phyloP scores from a whole-genome alignment of 2,797 vertebrate species.

The Odontamblyopus lacepedii region DNA sequence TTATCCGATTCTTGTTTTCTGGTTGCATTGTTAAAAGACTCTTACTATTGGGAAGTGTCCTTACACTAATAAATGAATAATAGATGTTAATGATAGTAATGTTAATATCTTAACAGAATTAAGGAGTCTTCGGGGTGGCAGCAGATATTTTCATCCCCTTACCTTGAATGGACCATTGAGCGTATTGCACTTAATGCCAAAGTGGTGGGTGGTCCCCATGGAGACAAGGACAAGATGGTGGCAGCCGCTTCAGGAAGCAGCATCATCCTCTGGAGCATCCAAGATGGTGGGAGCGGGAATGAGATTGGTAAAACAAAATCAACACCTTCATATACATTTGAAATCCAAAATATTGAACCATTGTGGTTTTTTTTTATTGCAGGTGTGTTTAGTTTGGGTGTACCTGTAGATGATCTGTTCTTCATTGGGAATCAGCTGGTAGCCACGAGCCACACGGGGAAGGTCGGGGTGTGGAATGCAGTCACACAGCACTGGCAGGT shows the following conservation, averaged over 20 bases:
- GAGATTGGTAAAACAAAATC: conserved; percentile 85
- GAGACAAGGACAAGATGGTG: conserved; percentile 99
- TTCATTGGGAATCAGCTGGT: conserved; percentile 98
- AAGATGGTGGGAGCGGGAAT: conserved; percentile 92
- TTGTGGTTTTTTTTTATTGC: background rate
- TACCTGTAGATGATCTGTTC: conserved; percentile 95
- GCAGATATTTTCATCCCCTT: conserved; percentile 96
- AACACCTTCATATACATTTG: background rate
- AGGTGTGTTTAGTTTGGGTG: conserved; percentile 95
- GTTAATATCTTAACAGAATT: conserved; percentile 76
- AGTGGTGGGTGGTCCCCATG: conserved; percentile 95
- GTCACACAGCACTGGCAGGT: conserved; percentile 99
- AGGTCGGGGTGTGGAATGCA: conserved; percentile 98
- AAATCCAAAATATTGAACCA: background rate
- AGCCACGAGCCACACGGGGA: conserved; percentile 96
- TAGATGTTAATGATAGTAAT: background rate
- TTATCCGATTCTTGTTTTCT: background rate
- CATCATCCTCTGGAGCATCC: conserved; percentile 97
- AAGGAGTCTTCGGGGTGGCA: conserved; percentile 99
- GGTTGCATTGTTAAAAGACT: background rate
- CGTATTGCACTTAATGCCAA: conserved; percentile 95
- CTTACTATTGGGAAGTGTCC: background rate
- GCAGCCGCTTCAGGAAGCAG: conserved; percentile 92
- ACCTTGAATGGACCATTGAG: conserved; percentile 93
- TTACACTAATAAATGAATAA: background rate